Conservation (phyloP, 2,113 vertebrate species). For the Hypocryptadius cinnamomeus region DNA sequence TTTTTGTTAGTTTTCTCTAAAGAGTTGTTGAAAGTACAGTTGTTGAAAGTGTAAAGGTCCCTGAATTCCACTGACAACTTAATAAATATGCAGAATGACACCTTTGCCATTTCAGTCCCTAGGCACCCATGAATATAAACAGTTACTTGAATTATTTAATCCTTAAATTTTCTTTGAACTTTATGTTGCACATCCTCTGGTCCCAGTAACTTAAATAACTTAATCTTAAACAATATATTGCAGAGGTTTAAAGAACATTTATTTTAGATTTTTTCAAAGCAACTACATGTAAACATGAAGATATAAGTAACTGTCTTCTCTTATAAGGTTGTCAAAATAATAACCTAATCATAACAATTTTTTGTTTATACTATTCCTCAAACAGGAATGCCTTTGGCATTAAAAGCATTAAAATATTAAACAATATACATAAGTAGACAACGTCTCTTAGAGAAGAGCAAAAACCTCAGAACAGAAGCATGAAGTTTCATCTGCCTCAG, state of each 20-base stretch:
- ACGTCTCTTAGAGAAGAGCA: background rate
- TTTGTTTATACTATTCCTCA: background rate
- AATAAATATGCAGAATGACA: background rate
- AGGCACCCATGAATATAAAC: background rate
- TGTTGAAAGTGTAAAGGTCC: background rate
- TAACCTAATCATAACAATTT: background rate
- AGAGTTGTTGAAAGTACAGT: background rate
- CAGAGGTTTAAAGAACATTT: background rate
- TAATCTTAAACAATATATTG: background rate
- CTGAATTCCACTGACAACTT: background rate
- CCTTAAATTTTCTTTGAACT: background rate
- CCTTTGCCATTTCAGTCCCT: background rate
- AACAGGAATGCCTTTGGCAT: background rate
- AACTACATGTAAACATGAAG: background rate
- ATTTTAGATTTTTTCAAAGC: background rate
- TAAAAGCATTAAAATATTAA: background rate
- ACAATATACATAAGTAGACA: background rate
- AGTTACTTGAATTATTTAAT: conserved; percentile 17
- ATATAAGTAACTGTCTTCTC: background rate
- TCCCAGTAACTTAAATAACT: background rate
- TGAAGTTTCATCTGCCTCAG: background rate
- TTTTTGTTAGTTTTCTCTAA: background rate
- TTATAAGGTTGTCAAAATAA: background rate
- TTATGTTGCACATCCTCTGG: background rate
- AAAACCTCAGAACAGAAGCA: background rate